These are phyloP conservation scores for Chionodraco myersi DNA, from an alignment of 2,113 vertebrate species.

Conservation along the genomic window DNA sequence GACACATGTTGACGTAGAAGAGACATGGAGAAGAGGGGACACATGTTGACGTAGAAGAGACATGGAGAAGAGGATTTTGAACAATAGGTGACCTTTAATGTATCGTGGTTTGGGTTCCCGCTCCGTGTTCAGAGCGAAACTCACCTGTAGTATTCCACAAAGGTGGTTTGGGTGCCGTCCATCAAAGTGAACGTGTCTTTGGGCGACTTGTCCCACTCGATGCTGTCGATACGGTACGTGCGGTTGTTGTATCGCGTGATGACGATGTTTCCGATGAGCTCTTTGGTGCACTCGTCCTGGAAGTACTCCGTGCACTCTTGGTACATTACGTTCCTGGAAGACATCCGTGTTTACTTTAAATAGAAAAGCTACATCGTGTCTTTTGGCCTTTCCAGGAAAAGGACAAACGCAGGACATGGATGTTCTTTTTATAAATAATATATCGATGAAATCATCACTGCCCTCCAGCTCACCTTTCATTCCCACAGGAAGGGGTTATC, in stretches of 20 bases:
- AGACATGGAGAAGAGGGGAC: too few species aligned
- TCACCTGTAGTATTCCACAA: constrained; percentile 94
- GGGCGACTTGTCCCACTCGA: constrained; percentile 93
- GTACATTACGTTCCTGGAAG: constrained; percentile 85
- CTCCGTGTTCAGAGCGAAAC: neutral
- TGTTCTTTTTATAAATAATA: constrained; percentile 19
- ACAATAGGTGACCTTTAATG: too few species aligned
- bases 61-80: too few species aligned
- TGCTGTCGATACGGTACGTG: constrained; percentile 92
- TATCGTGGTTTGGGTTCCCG: too few species aligned
- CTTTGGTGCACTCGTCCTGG: constrained; percentile 90
- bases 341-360: neutral
- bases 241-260: constrained; percentile 97
- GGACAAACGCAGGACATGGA: neutral
- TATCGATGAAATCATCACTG: neutral
- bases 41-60: too few species aligned
- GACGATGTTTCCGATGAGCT: constrained; percentile 89
- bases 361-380: neutral
- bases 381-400: neutral
- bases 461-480: constrained; percentile 15
- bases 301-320: constrained; percentile 86
- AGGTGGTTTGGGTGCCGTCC: constrained; percentile 87
- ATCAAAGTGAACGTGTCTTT: constrained; percentile 89
- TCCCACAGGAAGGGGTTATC: neutral
- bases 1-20: too few species aligned